These are phyloP conservation scores for Smithornis capensis DNA, from an alignment of 2,113 vertebrate species.

Conservation along the genomic window DNA sequence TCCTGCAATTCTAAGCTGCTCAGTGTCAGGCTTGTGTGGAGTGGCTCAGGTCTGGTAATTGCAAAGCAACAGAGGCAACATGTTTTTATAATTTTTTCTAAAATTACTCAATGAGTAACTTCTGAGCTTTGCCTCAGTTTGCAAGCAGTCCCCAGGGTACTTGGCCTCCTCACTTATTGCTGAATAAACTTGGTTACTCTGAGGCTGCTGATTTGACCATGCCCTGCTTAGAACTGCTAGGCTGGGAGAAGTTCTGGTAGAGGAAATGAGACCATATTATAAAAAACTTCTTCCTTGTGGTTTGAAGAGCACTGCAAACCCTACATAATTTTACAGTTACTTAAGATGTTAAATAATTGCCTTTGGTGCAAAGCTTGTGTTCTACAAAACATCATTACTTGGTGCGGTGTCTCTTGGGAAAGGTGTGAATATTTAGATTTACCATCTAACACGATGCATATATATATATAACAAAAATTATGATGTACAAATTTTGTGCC, in stretches of 20 bases:
- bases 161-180: neutral
- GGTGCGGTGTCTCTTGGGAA: neutral
- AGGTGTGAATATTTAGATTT: neutral
- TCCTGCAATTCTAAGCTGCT: neutral
- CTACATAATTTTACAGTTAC: neutral
- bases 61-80: neutral
- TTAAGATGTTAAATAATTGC: constrained; percentile 14
- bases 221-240: neutral
- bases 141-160: neutral
- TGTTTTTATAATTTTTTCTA: neutral
- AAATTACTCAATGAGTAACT: neutral
- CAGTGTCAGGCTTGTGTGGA: neutral
- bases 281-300: neutral
- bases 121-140: neutral
- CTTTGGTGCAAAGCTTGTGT: neutral
- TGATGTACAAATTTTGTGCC: neutral
- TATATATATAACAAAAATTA: neutral
- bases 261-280: neutral
- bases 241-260: neutral
- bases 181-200: neutral
- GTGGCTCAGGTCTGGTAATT: neutral
- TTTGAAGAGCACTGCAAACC: neutral
- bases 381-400: neutral
- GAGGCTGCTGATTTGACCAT: neutral
- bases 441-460: neutral